phyloP scores from a whole-genome alignment of 1,140 invertebrate genomes.

The Phymorhynchus buccinoides region DNA sequence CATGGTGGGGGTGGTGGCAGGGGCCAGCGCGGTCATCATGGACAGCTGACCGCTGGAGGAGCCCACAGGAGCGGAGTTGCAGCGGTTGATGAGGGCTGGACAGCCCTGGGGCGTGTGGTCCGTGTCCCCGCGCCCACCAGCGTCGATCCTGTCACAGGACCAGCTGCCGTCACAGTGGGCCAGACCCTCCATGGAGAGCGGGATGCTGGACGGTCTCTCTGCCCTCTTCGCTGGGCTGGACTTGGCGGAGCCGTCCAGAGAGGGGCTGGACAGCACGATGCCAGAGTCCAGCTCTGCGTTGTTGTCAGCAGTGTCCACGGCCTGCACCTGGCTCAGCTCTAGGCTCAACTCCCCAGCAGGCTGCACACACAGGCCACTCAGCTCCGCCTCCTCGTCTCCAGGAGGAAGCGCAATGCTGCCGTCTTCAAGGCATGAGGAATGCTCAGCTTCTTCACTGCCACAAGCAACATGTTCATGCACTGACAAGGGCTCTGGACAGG shows the following conservation, averaged over 20 bases:
- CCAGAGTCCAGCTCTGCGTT: constrained; percentile 3
- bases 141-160: not conserved
- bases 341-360: not conserved
- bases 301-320: not conserved
- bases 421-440: not conserved
- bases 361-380: not conserved
- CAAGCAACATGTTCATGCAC: not conserved
- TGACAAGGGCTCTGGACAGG: not conserved
- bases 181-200: not conserved
- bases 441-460: not conserved
- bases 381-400: not conserved
- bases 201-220: constrained; percentile 13
- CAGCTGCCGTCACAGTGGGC: not conserved
- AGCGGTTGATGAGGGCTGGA: not conserved
- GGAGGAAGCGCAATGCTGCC: not conserved
- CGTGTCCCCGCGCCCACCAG: not conserved
- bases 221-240: constrained; percentile 31
- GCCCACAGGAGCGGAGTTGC: constrained; percentile 12
- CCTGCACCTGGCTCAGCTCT: not conserved
- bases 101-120: not conserved
- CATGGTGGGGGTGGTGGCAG: constrained; percentile 9
- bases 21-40: not conserved
- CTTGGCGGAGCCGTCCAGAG: not conserved
- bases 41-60: not conserved
- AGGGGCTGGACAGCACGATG: not conserved